Evolutionary conservation across 2,797 vertebrate genomes (phyloP).

Genomic region (Melanotaenia maccullochi): DNA sequence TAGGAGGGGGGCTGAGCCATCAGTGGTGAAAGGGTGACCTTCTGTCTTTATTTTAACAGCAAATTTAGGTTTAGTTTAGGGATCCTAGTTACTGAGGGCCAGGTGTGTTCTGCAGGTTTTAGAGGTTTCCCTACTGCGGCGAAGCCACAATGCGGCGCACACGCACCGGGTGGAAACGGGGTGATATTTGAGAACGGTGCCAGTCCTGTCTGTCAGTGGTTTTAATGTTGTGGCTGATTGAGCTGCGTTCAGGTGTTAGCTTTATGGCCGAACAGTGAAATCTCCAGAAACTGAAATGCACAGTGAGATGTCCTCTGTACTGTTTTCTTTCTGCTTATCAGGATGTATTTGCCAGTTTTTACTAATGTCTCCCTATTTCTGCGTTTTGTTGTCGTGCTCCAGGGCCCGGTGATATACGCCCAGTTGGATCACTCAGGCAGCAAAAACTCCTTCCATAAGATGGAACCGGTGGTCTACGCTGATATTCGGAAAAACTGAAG

Average conservation of each 20-base stretch:
- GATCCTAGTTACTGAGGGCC: too few species aligned
- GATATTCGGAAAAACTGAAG: conserved; percentile 94
- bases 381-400: background rate
- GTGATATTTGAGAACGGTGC: too few species aligned
- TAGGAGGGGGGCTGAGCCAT: background rate
- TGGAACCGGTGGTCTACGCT: conserved; percentile 94
- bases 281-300: background rate
- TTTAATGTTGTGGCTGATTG: background rate
- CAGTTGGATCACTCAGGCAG: conserved; percentile 94
- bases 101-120: too few species aligned
- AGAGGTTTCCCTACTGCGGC: too few species aligned
- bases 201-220: background rate
- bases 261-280: background rate
- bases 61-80: too few species aligned
- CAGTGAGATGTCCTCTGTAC: background rate
- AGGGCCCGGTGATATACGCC: conserved; percentile 95
- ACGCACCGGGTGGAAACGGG: too few species aligned
- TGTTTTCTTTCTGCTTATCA: background rate
- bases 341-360: background rate
- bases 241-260: background rate
- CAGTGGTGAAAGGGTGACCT: too few species aligned
- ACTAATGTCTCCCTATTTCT: background rate
- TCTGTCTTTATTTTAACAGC: too few species aligned
- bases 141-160: too few species aligned
- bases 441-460: conserved; percentile 93